Conservation (phyloP, 2,113 vertebrate species). For the Ardeotis arabs region DNA sequence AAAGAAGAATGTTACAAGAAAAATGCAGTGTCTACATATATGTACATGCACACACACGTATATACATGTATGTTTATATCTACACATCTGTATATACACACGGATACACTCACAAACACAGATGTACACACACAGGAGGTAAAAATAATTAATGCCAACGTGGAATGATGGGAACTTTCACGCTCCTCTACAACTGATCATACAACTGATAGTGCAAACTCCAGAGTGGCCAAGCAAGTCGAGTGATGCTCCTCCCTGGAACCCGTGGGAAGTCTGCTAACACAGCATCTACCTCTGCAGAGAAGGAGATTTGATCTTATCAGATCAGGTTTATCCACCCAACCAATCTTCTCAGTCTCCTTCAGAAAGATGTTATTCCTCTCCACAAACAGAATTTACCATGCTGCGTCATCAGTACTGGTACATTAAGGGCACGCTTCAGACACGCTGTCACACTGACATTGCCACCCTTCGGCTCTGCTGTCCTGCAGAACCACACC, state of each 20-base stretch:
- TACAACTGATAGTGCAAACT: background rate
- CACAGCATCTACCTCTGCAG: background rate
- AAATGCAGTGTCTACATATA: background rate
- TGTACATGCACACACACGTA: background rate
- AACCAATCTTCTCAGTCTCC: background rate
- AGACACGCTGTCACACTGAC: background rate
- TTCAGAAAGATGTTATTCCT: background rate
- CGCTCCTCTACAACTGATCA: background rate
- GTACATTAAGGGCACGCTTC: background rate
- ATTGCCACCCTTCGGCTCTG: background rate
- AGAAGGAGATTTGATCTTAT: constrained; percentile 42
- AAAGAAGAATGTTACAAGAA: background rate
- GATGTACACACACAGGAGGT: background rate
- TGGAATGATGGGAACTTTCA: background rate
- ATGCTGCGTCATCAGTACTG: background rate
- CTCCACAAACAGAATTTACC: background rate
- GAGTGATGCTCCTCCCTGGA: background rate
- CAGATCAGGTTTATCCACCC: background rate
- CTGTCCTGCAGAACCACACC: background rate
- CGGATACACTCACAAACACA: background rate
- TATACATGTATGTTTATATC: background rate
- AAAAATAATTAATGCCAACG: background rate
- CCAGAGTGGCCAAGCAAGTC: background rate
- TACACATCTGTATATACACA: fast-evolving
- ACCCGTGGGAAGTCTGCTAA: background rate